Evolutionary conservation across 2,113 vertebrate genomes (phyloP), one percentile per base, ranked within the genome.

Genomic region (Orcinus orca): DNA sequence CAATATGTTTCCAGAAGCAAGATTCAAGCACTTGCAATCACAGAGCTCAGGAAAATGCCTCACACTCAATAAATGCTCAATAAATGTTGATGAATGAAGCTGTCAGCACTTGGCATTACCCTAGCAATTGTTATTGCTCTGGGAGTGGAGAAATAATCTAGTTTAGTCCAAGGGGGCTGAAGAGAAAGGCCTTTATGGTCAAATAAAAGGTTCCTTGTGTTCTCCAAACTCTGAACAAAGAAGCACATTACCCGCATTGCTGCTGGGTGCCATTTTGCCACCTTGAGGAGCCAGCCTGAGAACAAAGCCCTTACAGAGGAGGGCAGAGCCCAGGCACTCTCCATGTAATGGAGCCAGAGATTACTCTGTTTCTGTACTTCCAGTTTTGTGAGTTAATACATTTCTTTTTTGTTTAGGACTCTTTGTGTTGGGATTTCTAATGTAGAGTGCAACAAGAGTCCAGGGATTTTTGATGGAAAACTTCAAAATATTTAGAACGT

Each of bases 401-500:
- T 79, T 88, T 95, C 50, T 23, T 60, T 50, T 80, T 70, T 60
- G 21, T 50, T 81, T 58, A 44, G 70, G 60, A 80, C 3, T 11
- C 21, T 53, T 70, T 71, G 60, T 41, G 17, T 74, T 91, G 50
- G n/a, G 25, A 79, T 84, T 89, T 79, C 50, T 71, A 88, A 88
- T 80, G 63, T 76, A 44, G 36, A 58, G 3, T 77, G 20, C 60
- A 71, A 23, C 3, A 41, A 63, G 25, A 58, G 13, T 70, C 21
- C 3, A 83, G n/a, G 5, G 38, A 79, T 71, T 73, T 95, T 58
- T 81, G 68, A 73, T 25, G 91, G 26, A 36, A 85, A 97, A 38
- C 33, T 65, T 71, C n/a, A 90, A 87, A 86, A 62, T 74, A 79
- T 87, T 86, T 95, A 86, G 60, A 93, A 65, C 73, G 33, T 89